Evolutionary conservation across 2,113 vertebrate species (phyloP), one percentile per base, ranked within the genome.

Genomic region (Piprites chloris): DNA sequence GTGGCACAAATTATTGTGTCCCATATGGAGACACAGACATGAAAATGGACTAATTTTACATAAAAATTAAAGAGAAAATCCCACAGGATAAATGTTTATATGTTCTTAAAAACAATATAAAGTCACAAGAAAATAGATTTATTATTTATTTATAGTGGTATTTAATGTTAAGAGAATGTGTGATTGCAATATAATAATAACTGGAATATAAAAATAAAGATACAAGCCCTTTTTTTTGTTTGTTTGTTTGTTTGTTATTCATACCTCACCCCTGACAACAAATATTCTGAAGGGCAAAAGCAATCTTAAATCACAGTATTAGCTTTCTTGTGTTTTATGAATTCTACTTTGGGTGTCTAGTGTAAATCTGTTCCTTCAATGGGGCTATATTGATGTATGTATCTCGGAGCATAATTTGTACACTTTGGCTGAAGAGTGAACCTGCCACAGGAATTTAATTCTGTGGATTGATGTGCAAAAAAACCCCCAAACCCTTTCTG

Each of bases 401-500:
- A 80, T 77, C 82, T 56, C 59, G 62, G 26, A 93, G 33, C 42
- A 35, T 63, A 91, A 90, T 91, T 91, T 94, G 67, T 91, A 97
- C 44, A 65, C 75, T 85, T 68, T 39, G 49, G 55, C 33, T 95
- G 93, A 96, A 96, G 75, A 90, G 78, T 94, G 91, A 97, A 79
- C 55, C 81, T 89, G 75, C 33, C 87, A 87, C 42, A 67, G 33
- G 78, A 96, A 95, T 95, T 94, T 97, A 95, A 77, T 94, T 68
- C 37, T 95, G 94, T 42, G 75, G 92, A 97, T 90, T 97, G 95
- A 94, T 90, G 71, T 4, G 2, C 24, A n/a, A 53, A 86, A 92
- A 76, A 81, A 67, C 2, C 20, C 2, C 20, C 56, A 35, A 59
- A 59, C 10, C 28, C 28, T 79, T 92, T 90, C 53, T 93, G 26